A percentile compares a stretch with the other conserved stretches of the same genome.
phyloP scores from a whole-genome alignment of 2,113 vertebrate species.

The Bolborhynchus lineola region DNA sequence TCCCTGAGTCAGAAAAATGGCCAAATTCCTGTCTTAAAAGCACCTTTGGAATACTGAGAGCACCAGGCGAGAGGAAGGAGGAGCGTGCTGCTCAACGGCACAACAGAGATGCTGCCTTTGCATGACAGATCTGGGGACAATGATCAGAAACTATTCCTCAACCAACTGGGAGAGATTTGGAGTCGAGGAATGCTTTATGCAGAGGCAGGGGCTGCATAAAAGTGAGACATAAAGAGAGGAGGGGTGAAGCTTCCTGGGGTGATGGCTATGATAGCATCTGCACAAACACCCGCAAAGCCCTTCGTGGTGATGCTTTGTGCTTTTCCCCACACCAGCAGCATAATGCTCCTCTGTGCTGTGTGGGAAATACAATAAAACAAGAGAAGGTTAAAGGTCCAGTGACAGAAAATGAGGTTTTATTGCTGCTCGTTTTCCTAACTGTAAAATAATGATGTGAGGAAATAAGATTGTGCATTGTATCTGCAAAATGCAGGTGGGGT shows the following conservation, averaged over 20 bases:
- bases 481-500: not conserved
- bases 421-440: not conserved
- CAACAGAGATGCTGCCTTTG: not conserved
- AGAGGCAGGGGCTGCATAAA: not conserved
- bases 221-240: not conserved
- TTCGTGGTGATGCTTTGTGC: not conserved
- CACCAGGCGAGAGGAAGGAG: not conserved
- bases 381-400: not conserved
- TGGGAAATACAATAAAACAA: not conserved
- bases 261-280: not conserved
- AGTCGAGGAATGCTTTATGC: not conserved
- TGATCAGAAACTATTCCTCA: not conserved
- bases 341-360: not conserved
- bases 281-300: not conserved
- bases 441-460: not conserved
- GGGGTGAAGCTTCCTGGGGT: not conserved
- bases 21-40: not conserved
- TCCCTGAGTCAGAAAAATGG: not conserved
- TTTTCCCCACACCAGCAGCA: rapidly evolving
- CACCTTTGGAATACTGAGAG: not conserved
- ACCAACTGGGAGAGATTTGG: not conserved
- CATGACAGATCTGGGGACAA: not conserved
- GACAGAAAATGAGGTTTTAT: not conserved
- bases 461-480: not conserved
- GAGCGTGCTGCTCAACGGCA: not conserved